phyloP scores from a whole-genome alignment of 2,888 invertebrate genomes.

The Caenorhabditis sp. region DNA sequence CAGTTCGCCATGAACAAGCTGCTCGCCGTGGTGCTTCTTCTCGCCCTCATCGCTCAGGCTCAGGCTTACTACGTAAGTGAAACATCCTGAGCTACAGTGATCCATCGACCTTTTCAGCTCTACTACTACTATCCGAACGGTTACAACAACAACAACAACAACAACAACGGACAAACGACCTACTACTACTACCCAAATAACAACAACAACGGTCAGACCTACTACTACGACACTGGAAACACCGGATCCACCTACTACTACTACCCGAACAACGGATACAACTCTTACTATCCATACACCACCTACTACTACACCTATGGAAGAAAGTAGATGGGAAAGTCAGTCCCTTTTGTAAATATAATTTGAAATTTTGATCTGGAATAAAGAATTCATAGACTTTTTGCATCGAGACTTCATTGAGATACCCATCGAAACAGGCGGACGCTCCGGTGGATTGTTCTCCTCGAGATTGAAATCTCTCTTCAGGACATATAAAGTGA shows the following conservation, averaged over 20 bases:
- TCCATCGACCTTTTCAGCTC: slow-evolving; percentile 28
- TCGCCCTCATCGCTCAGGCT: slow-evolving; percentile 40
- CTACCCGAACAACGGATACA: slow-evolving; percentile 32
- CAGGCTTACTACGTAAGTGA: slow-evolving; percentile 61
- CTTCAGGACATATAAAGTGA: too few species aligned
- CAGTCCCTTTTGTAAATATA: neutral
- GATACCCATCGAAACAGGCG: neutral
- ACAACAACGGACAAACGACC: slow-evolving; percentile 47
- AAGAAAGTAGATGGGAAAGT: slow-evolving; percentile 13
- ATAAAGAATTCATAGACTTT: slow-evolving; percentile 1
- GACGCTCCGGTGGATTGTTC: neutral
- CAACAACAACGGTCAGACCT: slow-evolving; percentile 49
- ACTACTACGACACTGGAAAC: slow-evolving; percentile 50
- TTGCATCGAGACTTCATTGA: neutral
- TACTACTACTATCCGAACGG: slow-evolving; percentile 57
- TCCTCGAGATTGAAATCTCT: neutral
- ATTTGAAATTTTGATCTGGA: neutral
- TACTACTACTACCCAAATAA: slow-evolving; percentile 50
- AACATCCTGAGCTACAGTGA: too few species aligned
- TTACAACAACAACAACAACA: slow-evolving; percentile 31
- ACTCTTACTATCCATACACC: slow-evolving; percentile 38
- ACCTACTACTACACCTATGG: slow-evolving; percentile 58
- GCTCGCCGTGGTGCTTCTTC: slow-evolving; percentile 28
- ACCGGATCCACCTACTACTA: slow-evolving; percentile 42
- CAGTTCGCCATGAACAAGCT: slow-evolving; percentile 51